phyloP scores from a whole-genome alignment of 1,140 invertebrate genomes.

The Thereuonema tuberculata region DNA sequence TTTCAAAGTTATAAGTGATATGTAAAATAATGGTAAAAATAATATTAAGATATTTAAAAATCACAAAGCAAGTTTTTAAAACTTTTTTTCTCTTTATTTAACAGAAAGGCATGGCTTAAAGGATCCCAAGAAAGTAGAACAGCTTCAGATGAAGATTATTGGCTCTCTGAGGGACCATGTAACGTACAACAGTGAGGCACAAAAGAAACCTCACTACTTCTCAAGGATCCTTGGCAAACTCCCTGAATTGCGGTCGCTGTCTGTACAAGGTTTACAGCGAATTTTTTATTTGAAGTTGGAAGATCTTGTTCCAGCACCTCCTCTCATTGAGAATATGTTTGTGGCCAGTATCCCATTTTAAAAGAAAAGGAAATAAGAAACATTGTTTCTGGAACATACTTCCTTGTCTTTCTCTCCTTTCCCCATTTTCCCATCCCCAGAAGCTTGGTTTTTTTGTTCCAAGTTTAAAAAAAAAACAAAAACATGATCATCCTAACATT shows the following conservation, averaged over 20 bases:
- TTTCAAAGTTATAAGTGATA: no score
- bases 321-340: slow-evolving; percentile 88
- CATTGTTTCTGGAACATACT: no score
- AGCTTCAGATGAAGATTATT: slow-evolving; percentile 90
- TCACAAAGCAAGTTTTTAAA: neutral
- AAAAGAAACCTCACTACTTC: slow-evolving; percentile 77
- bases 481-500: no score
- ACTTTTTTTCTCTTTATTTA: slow-evolving; percentile 26
- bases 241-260: slow-evolving; percentile 76
- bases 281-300: slow-evolving; percentile 90
- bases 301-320: slow-evolving; percentile 77
- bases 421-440: no score
- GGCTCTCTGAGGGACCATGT: slow-evolving; percentile 84
- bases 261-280: slow-evolving; percentile 79
- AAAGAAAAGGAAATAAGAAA: slow-evolving; percentile 12
- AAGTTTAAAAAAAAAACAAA: no score
- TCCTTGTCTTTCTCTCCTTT: no score
- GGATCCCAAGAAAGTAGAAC: slow-evolving; percentile 81
- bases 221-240: slow-evolving; percentile 77
- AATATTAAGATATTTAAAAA: no score
- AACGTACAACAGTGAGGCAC: slow-evolving; percentile 80
- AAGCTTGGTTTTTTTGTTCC: no score
- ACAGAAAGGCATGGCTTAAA: slow-evolving; percentile 82
- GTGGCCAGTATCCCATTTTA: slow-evolving; percentile 85
- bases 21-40: no score